Conservation (phyloP, 2,113 vertebrate species). For the Misgurnus mizolepis region DNA sequence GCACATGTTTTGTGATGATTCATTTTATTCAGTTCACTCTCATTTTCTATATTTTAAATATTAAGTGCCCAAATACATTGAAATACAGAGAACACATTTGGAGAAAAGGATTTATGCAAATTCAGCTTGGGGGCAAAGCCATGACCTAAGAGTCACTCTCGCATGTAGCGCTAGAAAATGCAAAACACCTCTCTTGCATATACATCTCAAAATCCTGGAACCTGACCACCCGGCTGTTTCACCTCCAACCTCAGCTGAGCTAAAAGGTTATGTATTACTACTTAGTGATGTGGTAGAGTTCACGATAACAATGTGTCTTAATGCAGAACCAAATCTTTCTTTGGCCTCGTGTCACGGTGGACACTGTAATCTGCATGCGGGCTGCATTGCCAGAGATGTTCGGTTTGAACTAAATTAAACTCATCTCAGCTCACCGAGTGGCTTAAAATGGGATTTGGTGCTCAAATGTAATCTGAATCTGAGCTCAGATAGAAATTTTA, state of each 20-base stretch:
- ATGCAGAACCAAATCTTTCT: conserved; percentile 17
- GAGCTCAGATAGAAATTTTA: neutral
- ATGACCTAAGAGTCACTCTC: conserved; percentile 19
- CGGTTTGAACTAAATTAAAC: conserved; percentile 36
- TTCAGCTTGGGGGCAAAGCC: conserved; percentile 13
- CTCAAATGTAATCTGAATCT: conserved; percentile 31
- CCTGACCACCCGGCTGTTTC: conserved; percentile 6
- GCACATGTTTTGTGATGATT: no score
- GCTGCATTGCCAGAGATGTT: neutral
- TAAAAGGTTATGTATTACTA: conserved; percentile 5
- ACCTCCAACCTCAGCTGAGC: neutral
- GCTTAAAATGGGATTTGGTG: conserved; percentile 34
- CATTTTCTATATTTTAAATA: no score
- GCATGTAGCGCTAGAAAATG: conserved; percentile 28
- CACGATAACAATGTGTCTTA: neutral
- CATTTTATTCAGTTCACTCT: no score
- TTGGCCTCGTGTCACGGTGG: conserved; percentile 14
- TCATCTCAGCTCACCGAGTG: conserved; percentile 31
- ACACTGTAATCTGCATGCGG: conserved; percentile 13
- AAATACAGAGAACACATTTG: neutral
- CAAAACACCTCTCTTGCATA: conserved; percentile 3
- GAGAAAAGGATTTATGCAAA: neutral
- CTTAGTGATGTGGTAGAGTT: neutral
- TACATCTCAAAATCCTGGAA: neutral
- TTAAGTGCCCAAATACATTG: no score